These are phyloP conservation scores for Troides aeacus DNA, from an alignment of 2,888 invertebrate genomes.

Conservation along the genomic window DNA sequence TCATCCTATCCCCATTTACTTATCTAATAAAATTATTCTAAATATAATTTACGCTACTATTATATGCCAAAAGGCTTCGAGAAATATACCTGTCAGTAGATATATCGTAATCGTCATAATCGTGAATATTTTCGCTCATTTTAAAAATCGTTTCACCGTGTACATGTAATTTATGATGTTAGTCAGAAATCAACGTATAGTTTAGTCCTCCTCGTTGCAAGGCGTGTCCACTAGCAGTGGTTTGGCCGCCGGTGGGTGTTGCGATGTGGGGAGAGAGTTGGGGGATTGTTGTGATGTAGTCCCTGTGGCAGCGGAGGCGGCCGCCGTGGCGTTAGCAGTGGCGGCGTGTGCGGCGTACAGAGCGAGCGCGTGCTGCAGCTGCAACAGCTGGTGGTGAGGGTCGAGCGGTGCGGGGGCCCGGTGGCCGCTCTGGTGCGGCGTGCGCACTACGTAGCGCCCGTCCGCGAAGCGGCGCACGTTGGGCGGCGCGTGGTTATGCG, in stretches of 20 bases:
- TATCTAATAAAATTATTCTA: constrained; percentile 59
- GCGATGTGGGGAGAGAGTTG: constrained; percentile 51
- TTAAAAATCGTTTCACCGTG: constrained; percentile 41
- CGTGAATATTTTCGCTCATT: constrained; percentile 39
- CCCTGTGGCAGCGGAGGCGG: constrained; percentile 47
- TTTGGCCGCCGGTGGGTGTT: constrained; percentile 59
- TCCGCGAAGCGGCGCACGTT: constrained; percentile 75
- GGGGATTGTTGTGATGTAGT: constrained; percentile 53
- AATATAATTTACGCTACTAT: constrained; percentile 66
- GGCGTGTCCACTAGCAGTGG: constrained; percentile 72
- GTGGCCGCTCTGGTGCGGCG: constrained; percentile 74
- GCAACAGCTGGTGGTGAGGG: constrained; percentile 73
- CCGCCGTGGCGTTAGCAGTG: constrained; percentile 64
- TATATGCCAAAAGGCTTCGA: constrained; percentile 67
- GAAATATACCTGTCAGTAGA: constrained; percentile 54
- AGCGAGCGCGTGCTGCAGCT: constrained; percentile 73
- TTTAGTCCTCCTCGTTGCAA: constrained; percentile 70
- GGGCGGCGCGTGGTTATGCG: constrained; percentile 75
- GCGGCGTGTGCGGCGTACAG: constrained; percentile 73
- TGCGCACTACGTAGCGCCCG: constrained; percentile 74
- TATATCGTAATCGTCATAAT: constrained; percentile 35
- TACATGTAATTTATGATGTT: neutral
- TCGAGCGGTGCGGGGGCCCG: constrained; percentile 72
- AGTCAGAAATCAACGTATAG: neutral
- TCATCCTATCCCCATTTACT: constrained; percentile 70